These are phyloP conservation scores for Argyrosomus regius DNA, from an alignment of 2,797 vertebrate genomes.

Conservation along the genomic window DNA sequence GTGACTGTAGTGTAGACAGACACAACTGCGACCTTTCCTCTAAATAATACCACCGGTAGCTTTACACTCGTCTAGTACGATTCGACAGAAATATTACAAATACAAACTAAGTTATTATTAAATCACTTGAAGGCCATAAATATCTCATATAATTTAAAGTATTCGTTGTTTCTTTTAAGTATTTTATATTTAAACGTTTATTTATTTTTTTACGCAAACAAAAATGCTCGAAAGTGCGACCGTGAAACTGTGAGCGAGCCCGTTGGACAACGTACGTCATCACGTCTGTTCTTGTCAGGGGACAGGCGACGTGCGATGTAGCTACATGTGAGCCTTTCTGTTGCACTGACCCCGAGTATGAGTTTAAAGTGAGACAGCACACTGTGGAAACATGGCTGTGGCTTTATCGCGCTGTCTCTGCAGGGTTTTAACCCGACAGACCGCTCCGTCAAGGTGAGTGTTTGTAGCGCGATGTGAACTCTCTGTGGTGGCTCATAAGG, in stretches of 20 bases:
- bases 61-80: slow-evolving; percentile 4
- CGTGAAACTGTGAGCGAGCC: accelerated
- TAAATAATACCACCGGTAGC: slow-evolving; percentile 26
- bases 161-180: accelerated
- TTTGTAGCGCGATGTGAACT: not conserved
- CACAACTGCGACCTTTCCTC: slow-evolving; percentile 75
- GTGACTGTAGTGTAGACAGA: not conserved
- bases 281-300: slow-evolving; percentile 33
- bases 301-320: not conserved
- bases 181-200: accelerated
- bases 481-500: not conserved
- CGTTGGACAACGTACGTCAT: slow-evolving; percentile 61
- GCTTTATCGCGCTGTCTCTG: slow-evolving; percentile 58
- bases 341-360: not conserved
- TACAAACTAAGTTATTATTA: accelerated
- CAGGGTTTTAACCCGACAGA: slow-evolving; percentile 56
- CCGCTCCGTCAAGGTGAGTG: slow-evolving; percentile 60
- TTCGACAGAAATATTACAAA: slow-evolving; percentile 57
- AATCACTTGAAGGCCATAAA: accelerated
- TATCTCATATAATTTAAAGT: accelerated
- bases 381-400: slow-evolving; percentile 57
- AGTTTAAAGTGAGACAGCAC: slow-evolving; percentile 11
- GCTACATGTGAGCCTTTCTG: slow-evolving; percentile 26
- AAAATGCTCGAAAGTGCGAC: slow-evolving; percentile 65
- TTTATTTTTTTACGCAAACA: not conserved